A percentile compares a stretch with the other conserved stretches of the same genome.
These are phyloP conservation scores for Nephrotoma flavescens DNA, from an alignment of 2,888 invertebrate species.

Conservation along the genomic window DNA sequence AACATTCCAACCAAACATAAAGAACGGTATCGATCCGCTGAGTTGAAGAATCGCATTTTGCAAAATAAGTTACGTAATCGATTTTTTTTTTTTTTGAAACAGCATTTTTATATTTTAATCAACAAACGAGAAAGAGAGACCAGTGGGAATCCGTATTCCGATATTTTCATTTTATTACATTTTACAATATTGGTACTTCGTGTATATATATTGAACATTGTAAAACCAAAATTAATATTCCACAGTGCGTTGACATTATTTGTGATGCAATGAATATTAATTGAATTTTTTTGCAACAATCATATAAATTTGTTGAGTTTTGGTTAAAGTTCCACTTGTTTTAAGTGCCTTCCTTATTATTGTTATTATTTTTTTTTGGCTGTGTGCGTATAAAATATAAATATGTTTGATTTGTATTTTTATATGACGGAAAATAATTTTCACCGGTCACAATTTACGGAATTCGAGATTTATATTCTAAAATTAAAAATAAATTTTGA, in stretches of 20 bases:
- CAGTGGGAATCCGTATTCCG: neutral
- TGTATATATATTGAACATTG: neutral
- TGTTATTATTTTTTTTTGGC: neutral
- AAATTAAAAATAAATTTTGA: neutral
- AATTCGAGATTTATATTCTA: neutral
- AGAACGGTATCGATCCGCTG: neutral
- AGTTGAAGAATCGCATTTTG: neutral
- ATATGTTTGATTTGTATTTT: neutral
- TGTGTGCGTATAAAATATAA: neutral
- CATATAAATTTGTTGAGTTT: neutral
- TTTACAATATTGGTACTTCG: neutral
- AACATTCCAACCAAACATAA: neutral
- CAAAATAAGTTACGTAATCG: neutral
- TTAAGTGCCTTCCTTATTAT: neutral
- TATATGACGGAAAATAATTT: too few species aligned
- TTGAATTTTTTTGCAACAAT: neutral
- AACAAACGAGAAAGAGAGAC: neutral
- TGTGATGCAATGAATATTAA: neutral
- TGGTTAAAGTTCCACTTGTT: neutral
- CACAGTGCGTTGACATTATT: neutral
- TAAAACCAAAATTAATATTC: neutral
- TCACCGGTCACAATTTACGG: too few species aligned
- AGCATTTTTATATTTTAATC: neutral
- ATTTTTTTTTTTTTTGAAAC: neutral
- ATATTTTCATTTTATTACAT: neutral